Conservation (phyloP, 2,113 vertebrate species). For the Apteryx mantelli region DNA sequence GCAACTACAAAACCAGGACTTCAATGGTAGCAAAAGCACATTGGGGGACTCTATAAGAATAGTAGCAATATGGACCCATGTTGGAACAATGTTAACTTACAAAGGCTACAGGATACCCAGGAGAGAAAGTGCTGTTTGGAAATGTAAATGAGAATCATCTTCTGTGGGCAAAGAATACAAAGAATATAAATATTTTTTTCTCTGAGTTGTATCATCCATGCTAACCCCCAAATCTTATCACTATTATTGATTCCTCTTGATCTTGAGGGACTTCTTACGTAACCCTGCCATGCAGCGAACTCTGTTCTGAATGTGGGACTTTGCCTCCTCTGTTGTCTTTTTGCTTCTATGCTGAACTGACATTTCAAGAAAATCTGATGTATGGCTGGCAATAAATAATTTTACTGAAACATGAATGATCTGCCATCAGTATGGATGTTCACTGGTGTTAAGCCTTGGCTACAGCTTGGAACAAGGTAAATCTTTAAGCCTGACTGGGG, state of each 20-base stretch:
- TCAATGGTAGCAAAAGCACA: too few species aligned
- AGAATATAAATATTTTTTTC: background rate
- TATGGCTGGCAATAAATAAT: background rate
- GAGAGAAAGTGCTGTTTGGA: background rate
- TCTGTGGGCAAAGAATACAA: background rate
- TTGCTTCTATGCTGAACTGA: background rate
- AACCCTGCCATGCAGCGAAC: background rate
- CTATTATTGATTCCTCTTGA: background rate
- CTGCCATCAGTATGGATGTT: background rate
- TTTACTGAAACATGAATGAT: background rate
- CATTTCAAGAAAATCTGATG: background rate
- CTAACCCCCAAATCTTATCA: background rate
- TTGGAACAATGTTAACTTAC: background rate
- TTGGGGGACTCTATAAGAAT: background rate
- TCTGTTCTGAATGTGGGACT: background rate
- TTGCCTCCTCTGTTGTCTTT: background rate
- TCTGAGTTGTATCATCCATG: background rate
- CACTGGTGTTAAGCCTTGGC: background rate
- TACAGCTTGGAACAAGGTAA: background rate
- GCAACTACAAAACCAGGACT: too few species aligned
- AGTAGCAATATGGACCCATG: background rate
- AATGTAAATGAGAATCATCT: background rate
- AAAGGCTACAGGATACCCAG: background rate
- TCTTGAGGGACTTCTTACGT: rapidly evolving
- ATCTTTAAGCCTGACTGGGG: background rate